A percentile compares a stretch with the other conserved stretches of the same genome.
phyloP scores from a whole-genome alignment of 2,888 invertebrate species.

The Achlya flavicornis region DNA sequence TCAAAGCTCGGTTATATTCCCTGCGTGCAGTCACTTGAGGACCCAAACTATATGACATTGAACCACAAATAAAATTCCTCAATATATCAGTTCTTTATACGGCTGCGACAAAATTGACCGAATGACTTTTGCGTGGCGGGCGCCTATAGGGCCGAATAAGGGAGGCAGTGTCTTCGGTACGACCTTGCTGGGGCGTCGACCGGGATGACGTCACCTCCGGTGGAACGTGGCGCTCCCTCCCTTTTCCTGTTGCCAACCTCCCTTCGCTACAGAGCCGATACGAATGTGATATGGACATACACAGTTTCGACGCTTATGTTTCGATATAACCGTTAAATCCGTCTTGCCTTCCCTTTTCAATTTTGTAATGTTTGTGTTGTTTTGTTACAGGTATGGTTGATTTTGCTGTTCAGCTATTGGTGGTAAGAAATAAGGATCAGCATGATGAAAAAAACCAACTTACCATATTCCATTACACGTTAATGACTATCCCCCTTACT shows the following conservation, averaged over 20 bases:
- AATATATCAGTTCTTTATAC: conserved; percentile 7
- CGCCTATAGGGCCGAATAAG: conserved; percentile 13
- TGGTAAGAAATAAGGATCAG: not conserved
- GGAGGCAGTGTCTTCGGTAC: conserved; percentile 36
- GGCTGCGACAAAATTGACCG: conserved; percentile 15
- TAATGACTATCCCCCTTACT: no score
- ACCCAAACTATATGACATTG: not conserved
- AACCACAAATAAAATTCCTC: not conserved
- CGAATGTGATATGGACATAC: conserved; percentile 10
- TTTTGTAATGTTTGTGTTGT: conserved; percentile 19
- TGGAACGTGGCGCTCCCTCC: conserved; percentile 21
- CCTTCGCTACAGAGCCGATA: conserved; percentile 13
- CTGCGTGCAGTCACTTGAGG: not conserved
- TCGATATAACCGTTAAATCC: not conserved
- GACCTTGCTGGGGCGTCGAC: conserved; percentile 60
- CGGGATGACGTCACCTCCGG: conserved; percentile 55
- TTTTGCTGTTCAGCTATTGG: not conserved
- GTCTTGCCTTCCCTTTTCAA: conserved; percentile 14
- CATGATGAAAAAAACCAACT: not conserved
- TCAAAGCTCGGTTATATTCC: no score
- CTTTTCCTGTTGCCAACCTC: conserved; percentile 48
- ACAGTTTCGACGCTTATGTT: conserved; percentile 7
- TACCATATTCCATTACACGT: not conserved
- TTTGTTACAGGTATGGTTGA: conserved; percentile 41
- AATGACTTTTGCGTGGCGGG: conserved; percentile 25